These are phyloP conservation scores for Formica selysi DNA, from an alignment of 1,140 invertebrate species.

Conservation along the genomic window DNA sequence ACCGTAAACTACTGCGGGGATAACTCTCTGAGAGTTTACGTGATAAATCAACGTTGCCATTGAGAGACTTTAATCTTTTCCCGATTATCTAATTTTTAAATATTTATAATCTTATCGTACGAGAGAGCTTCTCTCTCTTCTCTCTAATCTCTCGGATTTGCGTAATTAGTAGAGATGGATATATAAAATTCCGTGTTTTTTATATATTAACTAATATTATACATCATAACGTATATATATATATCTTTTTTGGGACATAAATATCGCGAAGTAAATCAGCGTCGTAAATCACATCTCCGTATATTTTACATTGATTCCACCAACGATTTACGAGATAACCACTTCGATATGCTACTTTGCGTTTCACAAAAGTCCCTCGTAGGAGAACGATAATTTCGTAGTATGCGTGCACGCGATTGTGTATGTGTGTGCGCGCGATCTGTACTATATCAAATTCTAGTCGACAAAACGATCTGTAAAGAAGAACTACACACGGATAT, in stretches of 20 bases:
- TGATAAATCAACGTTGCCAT: constrained; percentile 15
- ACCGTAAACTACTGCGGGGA: constrained; percentile 46
- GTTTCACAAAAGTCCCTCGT: constrained; percentile 55
- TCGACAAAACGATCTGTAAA: constrained; percentile 65
- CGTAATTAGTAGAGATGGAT: neutral
- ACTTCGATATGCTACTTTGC: constrained; percentile 62
- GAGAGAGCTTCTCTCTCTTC: no score
- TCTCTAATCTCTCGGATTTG: neutral
- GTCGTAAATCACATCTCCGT: constrained; percentile 39
- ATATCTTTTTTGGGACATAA: constrained; percentile 27
- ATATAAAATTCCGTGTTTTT: neutral
- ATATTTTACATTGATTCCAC: constrained; percentile 49
- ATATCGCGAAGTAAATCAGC: constrained; percentile 24
- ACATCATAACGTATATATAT: neutral
- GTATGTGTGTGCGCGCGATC: neutral
- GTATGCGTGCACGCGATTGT: no score
- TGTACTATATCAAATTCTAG: constrained; percentile 60
- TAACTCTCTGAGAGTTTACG: constrained; percentile 19
- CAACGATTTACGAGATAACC: constrained; percentile 61
- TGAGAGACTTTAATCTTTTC: constrained; percentile 36
- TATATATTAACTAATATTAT: neutral
- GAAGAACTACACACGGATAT: constrained; percentile 50
- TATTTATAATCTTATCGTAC: neutral
- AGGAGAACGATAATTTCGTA: constrained; percentile 33
- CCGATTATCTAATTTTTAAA: constrained; percentile 28